Evolutionary conservation across 2,888 invertebrate species (phyloP).

Genomic region (Germaria angustata): DNA sequence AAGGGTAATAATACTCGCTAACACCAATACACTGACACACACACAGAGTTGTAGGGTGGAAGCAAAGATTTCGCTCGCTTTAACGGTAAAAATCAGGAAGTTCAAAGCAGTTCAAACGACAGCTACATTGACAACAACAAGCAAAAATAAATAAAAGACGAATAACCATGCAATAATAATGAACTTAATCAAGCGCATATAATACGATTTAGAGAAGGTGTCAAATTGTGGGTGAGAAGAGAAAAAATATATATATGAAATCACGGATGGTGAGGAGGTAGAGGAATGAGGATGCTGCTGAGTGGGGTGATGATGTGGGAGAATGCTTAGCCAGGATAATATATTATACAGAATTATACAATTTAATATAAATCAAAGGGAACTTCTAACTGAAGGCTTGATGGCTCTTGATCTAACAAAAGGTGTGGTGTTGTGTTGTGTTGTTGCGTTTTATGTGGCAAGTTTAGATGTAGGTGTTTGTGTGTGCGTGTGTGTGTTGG

Average conservation of each 20-base stretch:
- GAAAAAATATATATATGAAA: not conserved
- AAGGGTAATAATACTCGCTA: not conserved
- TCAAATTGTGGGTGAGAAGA: conserved; percentile 27
- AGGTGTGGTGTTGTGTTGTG: not conserved
- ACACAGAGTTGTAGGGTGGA: not conserved
- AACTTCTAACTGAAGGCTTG: not conserved
- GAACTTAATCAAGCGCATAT: conserved; percentile 64
- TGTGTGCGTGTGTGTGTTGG: not conserved
- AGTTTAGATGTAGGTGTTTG: not conserved
- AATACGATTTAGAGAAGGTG: conserved; percentile 60
- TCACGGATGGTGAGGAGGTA: not conserved
- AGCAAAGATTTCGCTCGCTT: conserved; percentile 1
- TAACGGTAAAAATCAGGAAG: conserved; percentile 26
- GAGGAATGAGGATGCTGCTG: not conserved
- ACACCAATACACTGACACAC: not conserved
- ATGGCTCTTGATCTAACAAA: not conserved
- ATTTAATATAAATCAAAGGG: conserved; percentile 26
- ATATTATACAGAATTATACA: not conserved
- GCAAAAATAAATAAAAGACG: conserved; percentile 33
- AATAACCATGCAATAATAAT: conserved; percentile 69
- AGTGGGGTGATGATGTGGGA: conserved; percentile 34
- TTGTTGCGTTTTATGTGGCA: not conserved
- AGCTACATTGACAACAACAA: conserved; percentile 23
- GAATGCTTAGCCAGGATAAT: conserved; percentile 41
- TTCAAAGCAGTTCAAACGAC: conserved; percentile 32